Percentiles rank a stretch among this genome's conserved stretches.
Conservation (phyloP, 2,797 vertebrate genomes). For the Sebastes glaucus region DNA sequence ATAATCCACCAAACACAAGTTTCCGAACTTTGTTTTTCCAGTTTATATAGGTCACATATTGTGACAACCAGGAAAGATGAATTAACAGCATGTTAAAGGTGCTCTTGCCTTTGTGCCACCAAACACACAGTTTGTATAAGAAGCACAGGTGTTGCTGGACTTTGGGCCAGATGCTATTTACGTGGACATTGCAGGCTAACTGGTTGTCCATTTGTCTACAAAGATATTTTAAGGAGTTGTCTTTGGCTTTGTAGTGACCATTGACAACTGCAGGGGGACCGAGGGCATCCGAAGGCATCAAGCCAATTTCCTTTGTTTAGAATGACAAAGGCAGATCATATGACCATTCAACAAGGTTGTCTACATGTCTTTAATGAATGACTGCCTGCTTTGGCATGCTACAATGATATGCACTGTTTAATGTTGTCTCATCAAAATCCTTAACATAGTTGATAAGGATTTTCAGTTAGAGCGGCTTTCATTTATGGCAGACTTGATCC, state of each 20-base stretch:
- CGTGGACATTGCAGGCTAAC: conserved; percentile 12
- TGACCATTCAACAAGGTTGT: conserved; percentile 19
- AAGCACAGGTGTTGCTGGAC: conserved; percentile 29
- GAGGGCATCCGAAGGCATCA: not conserved
- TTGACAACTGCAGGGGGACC: conserved; percentile 22
- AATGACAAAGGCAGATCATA: conserved; percentile 13
- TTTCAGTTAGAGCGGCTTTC: not conserved
- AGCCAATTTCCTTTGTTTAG: conserved; percentile 19
- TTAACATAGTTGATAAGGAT: not conserved
- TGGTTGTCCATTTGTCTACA: conserved; percentile 5
- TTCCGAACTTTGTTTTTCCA: too few species aligned
- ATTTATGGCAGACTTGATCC: not conserved
- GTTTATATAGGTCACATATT: not conserved
- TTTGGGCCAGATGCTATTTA: conserved; percentile 12
- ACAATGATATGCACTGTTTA: not conserved
- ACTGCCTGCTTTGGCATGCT: not conserved
- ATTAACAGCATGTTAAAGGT: conserved; percentile 6
- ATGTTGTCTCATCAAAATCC: not conserved
- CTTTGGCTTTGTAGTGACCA: conserved; percentile 7
- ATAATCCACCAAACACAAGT: too few species aligned
- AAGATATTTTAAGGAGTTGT: conserved; percentile 42
- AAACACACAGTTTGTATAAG: not conserved
- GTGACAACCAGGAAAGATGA: conserved; percentile 3
- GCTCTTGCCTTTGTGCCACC: not conserved
- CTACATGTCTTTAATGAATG: not conserved